Evolutionary conservation across 2,888 invertebrate genomes (phyloP).

Genomic region (Heteromurus nitidus): DNA sequence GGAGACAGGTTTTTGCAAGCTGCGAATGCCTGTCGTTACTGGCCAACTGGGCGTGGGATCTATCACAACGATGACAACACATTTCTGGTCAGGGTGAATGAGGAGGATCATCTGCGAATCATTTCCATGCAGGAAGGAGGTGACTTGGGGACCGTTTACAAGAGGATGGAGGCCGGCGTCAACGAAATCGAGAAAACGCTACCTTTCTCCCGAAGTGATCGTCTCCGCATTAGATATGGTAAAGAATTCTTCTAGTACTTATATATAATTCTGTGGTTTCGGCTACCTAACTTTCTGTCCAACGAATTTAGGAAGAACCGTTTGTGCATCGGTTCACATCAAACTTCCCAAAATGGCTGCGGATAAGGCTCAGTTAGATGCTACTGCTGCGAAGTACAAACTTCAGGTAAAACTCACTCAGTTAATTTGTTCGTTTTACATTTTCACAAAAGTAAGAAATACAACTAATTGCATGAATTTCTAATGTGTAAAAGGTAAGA

Average conservation of each 20-base stretch:
- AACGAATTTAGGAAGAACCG: slow-evolving; percentile 80
- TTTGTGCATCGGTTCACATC: slow-evolving; percentile 80
- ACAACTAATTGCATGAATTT: background rate
- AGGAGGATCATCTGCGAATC: slow-evolving; percentile 97
- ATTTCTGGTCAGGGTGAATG: slow-evolving; percentile 98
- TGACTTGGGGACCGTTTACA: slow-evolving; percentile 66
- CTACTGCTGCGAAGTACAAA: slow-evolving; percentile 77
- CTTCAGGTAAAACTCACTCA: slow-evolving; percentile 77
- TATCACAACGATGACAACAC: slow-evolving; percentile 98
- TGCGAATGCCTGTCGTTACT: slow-evolving; percentile 85
- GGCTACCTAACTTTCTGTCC: slow-evolving; percentile 76
- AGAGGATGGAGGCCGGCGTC: slow-evolving; percentile 75
- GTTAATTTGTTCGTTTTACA: no score
- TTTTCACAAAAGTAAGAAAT: background rate
- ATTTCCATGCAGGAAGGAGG: slow-evolving; percentile 90
- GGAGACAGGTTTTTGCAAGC: slow-evolving; percentile 88
- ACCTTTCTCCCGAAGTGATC: slow-evolving; percentile 78
- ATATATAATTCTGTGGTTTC: background rate
- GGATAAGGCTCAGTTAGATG: slow-evolving; percentile 76
- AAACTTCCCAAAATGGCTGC: slow-evolving; percentile 77
- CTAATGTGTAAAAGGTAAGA: slow-evolving; percentile 73
- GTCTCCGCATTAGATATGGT: slow-evolving; percentile 72
- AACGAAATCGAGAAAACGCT: slow-evolving; percentile 77
- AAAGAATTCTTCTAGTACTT: background rate
- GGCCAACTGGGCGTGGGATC: slow-evolving; percentile 98